Conservation (phyloP, 2,797 vertebrate genomes). For the Labeo calbasu region DNA sequence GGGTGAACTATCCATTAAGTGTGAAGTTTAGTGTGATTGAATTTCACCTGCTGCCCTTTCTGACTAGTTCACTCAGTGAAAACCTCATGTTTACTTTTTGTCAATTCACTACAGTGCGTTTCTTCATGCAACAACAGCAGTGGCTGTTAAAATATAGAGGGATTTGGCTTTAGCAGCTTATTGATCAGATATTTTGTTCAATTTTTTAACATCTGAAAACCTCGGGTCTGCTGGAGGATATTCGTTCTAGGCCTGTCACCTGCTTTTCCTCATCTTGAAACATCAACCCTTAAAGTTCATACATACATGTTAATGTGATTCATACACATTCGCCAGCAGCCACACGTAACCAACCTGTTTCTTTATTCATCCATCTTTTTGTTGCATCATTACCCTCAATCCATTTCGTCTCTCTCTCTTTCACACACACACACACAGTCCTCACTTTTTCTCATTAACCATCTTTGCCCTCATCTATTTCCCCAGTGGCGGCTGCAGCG, state of each 20-base stretch:
- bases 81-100: neutral
- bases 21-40: neutral
- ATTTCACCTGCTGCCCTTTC: neutral
- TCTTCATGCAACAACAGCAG: neutral
- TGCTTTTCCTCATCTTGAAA: neutral
- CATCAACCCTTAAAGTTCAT: neutral
- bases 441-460: conserved; percentile 22
- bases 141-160: neutral
- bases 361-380: neutral
- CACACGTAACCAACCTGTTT: neutral
- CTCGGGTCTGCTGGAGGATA: neutral
- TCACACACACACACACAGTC: neutral
- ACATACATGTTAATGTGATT: neutral
- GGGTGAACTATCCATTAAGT: neutral
- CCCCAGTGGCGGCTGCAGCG: conserved; percentile 2
- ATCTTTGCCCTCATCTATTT: conserved; percentile 45
- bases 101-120: neutral
- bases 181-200: neutral
- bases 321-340: neutral
- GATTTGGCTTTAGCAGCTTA: neutral
- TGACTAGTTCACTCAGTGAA: neutral
- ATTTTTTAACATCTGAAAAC: neutral
- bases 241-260: neutral
- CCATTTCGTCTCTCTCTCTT: neutral
- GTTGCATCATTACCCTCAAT: neutral